Evolutionary conservation across 2,888 invertebrate genomes (phyloP).

Genomic region (Ochropleura plecta): DNA sequence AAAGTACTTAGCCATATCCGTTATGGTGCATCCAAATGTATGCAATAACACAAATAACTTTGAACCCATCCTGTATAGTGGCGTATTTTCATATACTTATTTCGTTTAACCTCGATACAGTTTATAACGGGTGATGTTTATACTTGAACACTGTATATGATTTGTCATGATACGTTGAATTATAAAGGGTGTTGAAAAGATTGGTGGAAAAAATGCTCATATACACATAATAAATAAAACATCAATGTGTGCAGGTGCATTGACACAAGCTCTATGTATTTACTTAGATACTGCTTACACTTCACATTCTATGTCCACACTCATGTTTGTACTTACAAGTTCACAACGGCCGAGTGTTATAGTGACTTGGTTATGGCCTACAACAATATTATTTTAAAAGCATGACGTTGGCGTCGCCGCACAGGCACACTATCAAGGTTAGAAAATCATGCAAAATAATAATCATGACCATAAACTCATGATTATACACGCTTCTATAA

Average conservation of each 20-base stretch:
- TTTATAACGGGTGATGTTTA: neutral
- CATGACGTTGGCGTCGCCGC: conserved; percentile 10
- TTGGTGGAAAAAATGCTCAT: neutral
- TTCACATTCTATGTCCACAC: conserved; percentile 22
- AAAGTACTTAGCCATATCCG: conserved; percentile 59
- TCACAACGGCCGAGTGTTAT: conserved; percentile 17
- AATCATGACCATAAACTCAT: conserved; percentile 20
- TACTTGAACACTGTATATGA: conserved; percentile 7
- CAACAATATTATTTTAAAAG: conserved; percentile 28
- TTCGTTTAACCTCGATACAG: conserved; percentile 43
- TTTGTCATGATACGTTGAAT: conserved; percentile 18
- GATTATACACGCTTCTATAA: conserved; percentile 16
- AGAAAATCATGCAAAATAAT: conserved; percentile 37
- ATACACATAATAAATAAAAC: conserved; percentile 15
- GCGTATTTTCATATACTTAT: conserved; percentile 10
- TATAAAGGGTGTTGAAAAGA: neutral
- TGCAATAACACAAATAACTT: conserved; percentile 44
- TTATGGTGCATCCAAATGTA: conserved; percentile 53
- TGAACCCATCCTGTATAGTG: conserved; percentile 37
- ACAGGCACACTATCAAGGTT: conserved; percentile 28
- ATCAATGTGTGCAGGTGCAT: conserved; percentile 25
- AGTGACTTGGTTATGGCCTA: conserved; percentile 1
- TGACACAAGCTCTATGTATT: conserved; percentile 34
- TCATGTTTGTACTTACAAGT: conserved; percentile 11
- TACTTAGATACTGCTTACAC: conserved; percentile 21